Conservation (phyloP, 2,888 invertebrate genomes). For the Neria commutata region DNA sequence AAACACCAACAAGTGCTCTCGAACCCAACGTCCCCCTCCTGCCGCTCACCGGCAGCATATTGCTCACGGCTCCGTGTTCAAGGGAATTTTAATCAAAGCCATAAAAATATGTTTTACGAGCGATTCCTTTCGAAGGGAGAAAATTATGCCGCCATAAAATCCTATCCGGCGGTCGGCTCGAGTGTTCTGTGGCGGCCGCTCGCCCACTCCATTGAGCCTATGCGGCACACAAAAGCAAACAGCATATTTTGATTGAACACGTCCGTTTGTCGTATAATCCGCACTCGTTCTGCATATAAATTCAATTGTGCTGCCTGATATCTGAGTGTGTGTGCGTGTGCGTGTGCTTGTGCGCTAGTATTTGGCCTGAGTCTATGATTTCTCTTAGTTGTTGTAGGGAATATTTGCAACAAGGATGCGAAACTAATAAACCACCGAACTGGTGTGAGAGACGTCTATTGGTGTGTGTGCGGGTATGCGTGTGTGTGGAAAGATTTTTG, state of each 20-base stretch:
- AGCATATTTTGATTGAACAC: constrained; percentile 41
- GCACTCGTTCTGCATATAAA: constrained; percentile 35
- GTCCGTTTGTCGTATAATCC: constrained; percentile 38
- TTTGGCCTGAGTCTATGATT: background rate
- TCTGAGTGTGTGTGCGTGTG: constrained; percentile 6
- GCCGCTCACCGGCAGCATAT: background rate
- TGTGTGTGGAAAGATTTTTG: constrained; percentile 32
- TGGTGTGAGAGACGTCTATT: too few relatives aligned
- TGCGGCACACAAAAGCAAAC: too few relatives aligned
- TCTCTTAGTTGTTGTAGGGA: constrained; percentile 4
- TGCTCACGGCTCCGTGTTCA: background rate
- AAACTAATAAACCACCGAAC: constrained; percentile 39
- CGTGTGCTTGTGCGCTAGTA: constrained; percentile 1
- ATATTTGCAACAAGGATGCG: constrained; percentile 25
- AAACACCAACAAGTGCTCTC: constrained; percentile 3
- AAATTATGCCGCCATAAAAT: constrained; percentile 10
- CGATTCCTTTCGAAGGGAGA: constrained; percentile 12
- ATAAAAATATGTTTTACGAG: constrained; percentile 41
- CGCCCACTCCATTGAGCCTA: too few relatives aligned
- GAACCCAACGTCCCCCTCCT: too few relatives aligned
- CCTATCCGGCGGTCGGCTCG: background rate
- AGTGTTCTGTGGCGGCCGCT: too few relatives aligned
- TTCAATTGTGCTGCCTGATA: constrained; percentile 10
- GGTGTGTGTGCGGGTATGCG: constrained; percentile 20
- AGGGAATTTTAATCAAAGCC: constrained; percentile 34